Evolutionary conservation across 2,797 vertebrate genomes (phyloP).

Genomic region (Erpetoichthys calabaricus): DNA sequence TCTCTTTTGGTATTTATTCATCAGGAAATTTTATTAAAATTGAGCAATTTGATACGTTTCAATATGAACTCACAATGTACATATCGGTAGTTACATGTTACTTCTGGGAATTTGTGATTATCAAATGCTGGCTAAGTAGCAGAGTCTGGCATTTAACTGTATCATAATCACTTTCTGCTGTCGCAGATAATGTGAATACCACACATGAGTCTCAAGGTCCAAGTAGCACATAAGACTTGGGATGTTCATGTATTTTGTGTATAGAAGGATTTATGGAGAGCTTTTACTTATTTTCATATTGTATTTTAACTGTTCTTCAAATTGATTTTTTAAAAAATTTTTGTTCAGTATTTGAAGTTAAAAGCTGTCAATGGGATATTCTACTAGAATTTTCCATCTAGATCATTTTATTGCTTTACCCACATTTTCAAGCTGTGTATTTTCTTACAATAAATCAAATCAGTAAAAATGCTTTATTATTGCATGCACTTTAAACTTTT

Average conservation of each 20-base stretch:
- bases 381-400: slow-evolving; percentile 31
- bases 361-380: slow-evolving; percentile 53
- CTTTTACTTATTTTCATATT: slow-evolving; percentile 99
- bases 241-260: slow-evolving; percentile 88
- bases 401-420: slow-evolving; percentile 59
- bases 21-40: slow-evolving; percentile 91
- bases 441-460: slow-evolving; percentile 84
- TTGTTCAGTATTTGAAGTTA: slow-evolving; percentile 54
- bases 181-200: slow-evolving; percentile 82
- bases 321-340: slow-evolving; percentile 57
- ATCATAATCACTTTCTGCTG: slow-evolving; percentile 75
- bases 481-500: slow-evolving; percentile 98
- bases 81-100: slow-evolving; percentile 71
- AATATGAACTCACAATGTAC: slow-evolving; percentile 78
- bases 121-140: slow-evolving; percentile 55
- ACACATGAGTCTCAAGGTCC: slow-evolving; percentile 57
- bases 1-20: slow-evolving; percentile 82
- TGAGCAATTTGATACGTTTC: slow-evolving; percentile 97
- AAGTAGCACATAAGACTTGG: slow-evolving; percentile 91
- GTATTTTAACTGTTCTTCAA: slow-evolving; percentile 93
- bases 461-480: slow-evolving; percentile 75
- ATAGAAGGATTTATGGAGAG: slow-evolving; percentile 97
- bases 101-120: slow-evolving; percentile 62
- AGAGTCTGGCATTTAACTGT: slow-evolving; percentile 67
- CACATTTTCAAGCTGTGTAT: slow-evolving; percentile 84